Evolutionary conservation across 2,113 vertebrate species (phyloP).

Genomic region (Gulo gulo): DNA sequence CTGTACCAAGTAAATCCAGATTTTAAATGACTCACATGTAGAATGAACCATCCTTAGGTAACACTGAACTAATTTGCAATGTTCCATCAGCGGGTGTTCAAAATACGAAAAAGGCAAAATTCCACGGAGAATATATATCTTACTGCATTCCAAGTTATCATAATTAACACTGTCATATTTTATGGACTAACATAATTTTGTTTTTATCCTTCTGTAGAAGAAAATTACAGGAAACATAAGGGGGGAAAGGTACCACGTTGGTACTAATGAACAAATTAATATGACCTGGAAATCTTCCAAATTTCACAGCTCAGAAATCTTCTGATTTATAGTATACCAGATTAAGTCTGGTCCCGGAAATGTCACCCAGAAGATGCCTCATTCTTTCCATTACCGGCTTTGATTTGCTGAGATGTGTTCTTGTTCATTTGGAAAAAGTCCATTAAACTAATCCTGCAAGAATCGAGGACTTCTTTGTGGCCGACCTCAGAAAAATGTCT

Average conservation of each 20-base stretch:
- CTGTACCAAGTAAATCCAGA: conserved; percentile 77
- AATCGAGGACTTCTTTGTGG: background rate
- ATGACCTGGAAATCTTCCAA: conserved; percentile 9
- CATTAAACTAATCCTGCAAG: background rate
- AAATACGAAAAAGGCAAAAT: background rate
- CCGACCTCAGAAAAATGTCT: conserved; percentile 10
- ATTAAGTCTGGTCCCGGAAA: background rate
- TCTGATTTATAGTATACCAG: background rate
- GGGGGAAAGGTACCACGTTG: background rate
- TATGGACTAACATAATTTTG: background rate
- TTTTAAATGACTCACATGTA: background rate
- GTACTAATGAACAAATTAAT: background rate
- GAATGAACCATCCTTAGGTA: background rate
- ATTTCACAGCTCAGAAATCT: background rate
- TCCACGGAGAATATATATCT: conserved; percentile 28
- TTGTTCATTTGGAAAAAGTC: background rate
- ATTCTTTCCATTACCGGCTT: background rate
- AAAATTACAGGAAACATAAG: background rate
- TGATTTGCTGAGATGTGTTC: background rate
- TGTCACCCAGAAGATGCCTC: background rate
- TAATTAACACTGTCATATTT: conserved; percentile 29
- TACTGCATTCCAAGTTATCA: background rate
- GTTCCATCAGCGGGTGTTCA: background rate
- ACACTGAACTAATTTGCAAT: background rate
- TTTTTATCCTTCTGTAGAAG: background rate